Evolutionary conservation across 92 coral and sea anemone genomes (phyloP).

Genomic region (Anthopleura xanthogrammica): DNA sequence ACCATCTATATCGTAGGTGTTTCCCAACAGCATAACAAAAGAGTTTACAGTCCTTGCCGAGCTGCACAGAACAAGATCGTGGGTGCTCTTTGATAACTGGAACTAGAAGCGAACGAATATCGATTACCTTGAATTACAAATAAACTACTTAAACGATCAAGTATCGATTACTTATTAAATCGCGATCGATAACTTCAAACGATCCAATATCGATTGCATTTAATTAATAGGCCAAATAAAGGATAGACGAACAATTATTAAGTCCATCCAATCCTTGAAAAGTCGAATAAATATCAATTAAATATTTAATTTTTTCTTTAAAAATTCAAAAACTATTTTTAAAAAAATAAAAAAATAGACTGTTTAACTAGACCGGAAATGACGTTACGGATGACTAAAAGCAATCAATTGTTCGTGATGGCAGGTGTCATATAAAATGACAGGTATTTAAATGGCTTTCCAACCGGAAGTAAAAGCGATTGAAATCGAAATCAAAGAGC

Average conservation of each 20-base stretch:
- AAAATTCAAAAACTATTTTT: too few relatives aligned
- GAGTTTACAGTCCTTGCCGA: conserved; percentile 71
- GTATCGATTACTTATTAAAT: background rate
- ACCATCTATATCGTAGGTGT: conserved; percentile 81
- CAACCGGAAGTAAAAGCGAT: conserved; percentile 21
- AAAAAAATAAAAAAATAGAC: too few relatives aligned
- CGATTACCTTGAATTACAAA: background rate
- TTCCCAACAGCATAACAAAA: conserved; percentile 76
- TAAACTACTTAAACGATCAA: background rate
- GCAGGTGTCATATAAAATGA: conserved; percentile 25
- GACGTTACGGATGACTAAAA: conserved; percentile 3
- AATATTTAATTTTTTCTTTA: too few relatives aligned
- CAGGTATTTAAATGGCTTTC: conserved; percentile 33
- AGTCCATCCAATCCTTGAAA: too few relatives aligned
- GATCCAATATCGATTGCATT: too few relatives aligned
- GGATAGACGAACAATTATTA: too few relatives aligned
- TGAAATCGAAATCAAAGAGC: background rate
- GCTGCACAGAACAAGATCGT: conserved; percentile 74
- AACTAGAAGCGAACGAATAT: conserved; percentile 40
- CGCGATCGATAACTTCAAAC: too few relatives aligned
- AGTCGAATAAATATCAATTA: too few relatives aligned
- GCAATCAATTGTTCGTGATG: background rate
- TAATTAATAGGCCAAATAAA: too few relatives aligned
- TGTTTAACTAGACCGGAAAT: background rate
- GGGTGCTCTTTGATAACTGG: conserved; percentile 80